These are phyloP conservation scores for Petrocephalus schoutedeni DNA, from an alignment of 2,797 vertebrate species.

Conservation along the genomic window DNA sequence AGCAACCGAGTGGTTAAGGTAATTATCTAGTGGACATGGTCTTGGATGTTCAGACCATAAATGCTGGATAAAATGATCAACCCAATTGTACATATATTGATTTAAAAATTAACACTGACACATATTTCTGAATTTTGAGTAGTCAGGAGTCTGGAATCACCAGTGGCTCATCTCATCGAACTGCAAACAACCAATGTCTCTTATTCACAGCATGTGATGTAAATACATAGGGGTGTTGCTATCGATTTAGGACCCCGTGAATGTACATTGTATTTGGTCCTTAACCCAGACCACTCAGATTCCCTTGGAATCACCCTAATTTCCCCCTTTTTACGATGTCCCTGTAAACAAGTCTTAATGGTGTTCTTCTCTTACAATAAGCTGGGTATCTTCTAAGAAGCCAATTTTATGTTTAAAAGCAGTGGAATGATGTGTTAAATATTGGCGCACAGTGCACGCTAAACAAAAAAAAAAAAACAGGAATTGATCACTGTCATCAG, in stretches of 20 bases:
- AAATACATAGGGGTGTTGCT: not conserved
- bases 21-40: too few relatives aligned
- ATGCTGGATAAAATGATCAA: too few relatives aligned
- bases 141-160: too few relatives aligned
- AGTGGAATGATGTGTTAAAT: not conserved
- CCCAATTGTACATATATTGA: too few relatives aligned
- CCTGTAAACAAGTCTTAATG: not conserved
- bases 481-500: not conserved
- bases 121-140: too few relatives aligned
- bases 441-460: not conserved
- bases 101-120: too few relatives aligned
- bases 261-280: not conserved
- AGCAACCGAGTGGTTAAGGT: too few relatives aligned
- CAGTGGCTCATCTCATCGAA: not conserved
- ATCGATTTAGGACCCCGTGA: not conserved
- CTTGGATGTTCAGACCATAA: too few relatives aligned
- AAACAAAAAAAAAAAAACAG: not conserved
- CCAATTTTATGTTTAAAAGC: not conserved
- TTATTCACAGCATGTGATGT: not conserved
- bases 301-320: not conserved
- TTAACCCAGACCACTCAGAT: not conserved
- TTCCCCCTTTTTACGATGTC: not conserved
- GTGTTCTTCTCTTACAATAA: not conserved
- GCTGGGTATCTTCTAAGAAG: not conserved
- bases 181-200: not conserved